These are phyloP conservation scores for Meteorus sp. DNA, from an alignment of 1,140 invertebrate species.

Conservation along the genomic window DNA sequence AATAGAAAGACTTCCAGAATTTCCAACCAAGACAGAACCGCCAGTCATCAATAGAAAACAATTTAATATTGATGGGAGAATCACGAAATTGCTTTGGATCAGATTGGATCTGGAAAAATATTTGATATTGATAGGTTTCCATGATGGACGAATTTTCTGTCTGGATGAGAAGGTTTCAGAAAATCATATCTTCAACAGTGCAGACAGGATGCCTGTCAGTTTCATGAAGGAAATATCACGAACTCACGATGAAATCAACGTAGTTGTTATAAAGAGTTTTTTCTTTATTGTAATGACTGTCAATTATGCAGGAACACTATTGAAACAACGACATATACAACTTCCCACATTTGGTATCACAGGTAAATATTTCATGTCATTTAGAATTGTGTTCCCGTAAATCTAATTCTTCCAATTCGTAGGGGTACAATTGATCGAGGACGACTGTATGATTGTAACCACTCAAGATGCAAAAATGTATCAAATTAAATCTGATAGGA, in stretches of 20 bases:
- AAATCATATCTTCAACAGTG: constrained; percentile 34
- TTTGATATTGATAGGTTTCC: constrained; percentile 45
- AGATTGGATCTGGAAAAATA: constrained; percentile 26
- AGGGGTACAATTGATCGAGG: constrained; percentile 35
- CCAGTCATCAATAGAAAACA: constrained; percentile 32
- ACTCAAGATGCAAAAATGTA: constrained; percentile 45
- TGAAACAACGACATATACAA: constrained; percentile 5
- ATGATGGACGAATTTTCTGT: constrained; percentile 42
- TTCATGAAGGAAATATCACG: constrained; percentile 34
- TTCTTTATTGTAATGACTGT: constrained; percentile 17
- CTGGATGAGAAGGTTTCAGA: constrained; percentile 23
- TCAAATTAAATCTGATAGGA: constrained; percentile 21
- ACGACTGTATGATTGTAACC: constrained; percentile 34
- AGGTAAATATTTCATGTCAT: constrained; percentile 14
- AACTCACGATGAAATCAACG: constrained; percentile 1
- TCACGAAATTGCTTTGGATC: constrained; percentile 43
- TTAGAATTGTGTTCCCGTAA: background rate
- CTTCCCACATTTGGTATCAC: constrained; percentile 20
- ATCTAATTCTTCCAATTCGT: background rate
- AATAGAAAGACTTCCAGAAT: constrained; percentile 35
- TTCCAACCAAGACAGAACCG: constrained; percentile 23
- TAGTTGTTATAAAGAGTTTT: constrained; percentile 15
- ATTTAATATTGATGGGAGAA: constrained; percentile 31
- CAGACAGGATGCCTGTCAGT: constrained; percentile 40
- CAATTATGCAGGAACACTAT: constrained; percentile 9